Percentiles rank a stretch among this genome's conserved stretches.
phyloP scores from a whole-genome alignment of 2,888 invertebrate genomes.

The Amphipoea lucens region DNA sequence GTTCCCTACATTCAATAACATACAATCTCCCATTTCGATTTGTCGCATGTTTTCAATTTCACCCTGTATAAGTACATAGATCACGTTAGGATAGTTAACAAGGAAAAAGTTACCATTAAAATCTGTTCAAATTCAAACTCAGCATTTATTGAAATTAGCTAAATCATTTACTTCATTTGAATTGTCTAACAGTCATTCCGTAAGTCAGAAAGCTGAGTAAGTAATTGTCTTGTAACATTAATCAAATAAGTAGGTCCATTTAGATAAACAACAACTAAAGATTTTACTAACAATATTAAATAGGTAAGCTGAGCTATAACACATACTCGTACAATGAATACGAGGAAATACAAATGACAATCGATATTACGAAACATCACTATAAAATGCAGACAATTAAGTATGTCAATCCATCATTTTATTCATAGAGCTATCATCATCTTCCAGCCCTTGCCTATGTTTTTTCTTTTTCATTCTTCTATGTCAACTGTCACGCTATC shows the following conservation, averaged over 20 bases:
- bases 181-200: background rate
- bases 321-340: background rate
- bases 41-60: no score
- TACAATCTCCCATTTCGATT: no score
- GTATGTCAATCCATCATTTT: background rate
- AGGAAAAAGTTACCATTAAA: background rate
- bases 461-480: background rate
- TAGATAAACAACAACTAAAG: constrained; percentile 1
- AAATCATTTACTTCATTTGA: background rate
- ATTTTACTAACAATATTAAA: background rate
- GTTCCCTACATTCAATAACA: no score
- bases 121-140: background rate
- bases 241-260: background rate
- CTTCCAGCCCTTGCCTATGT: background rate
- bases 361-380: background rate
- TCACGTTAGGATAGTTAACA: background rate
- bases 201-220: background rate
- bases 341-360: background rate
- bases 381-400: background rate
- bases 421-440: no score
- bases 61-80: no score
- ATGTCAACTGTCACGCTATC: background rate
- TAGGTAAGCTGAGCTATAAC: background rate
- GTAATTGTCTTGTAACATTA: constrained; percentile 2
- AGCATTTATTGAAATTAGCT: background rate